Evolutionary conservation across 1,140 invertebrate genomes (phyloP).

Genomic region (Vanessa tameamea): DNA sequence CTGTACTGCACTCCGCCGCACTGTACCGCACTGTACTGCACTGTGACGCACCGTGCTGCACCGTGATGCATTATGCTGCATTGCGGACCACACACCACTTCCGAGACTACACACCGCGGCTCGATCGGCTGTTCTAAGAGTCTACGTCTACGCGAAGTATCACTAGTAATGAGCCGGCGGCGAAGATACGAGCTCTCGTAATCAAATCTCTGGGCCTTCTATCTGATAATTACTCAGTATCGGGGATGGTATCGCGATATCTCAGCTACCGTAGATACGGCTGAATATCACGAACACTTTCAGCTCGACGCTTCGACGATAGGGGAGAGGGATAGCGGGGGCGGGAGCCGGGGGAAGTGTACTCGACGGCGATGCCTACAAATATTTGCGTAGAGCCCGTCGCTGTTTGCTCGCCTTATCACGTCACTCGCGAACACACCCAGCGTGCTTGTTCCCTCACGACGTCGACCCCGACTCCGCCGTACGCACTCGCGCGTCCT

Average conservation of each 20-base stretch:
- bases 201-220: conserved; percentile 73
- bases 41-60: conserved; percentile 2
- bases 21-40: background rate
- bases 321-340: conserved; percentile 16
- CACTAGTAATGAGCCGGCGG: conserved; percentile 51
- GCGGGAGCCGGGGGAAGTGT: conserved; percentile 15
- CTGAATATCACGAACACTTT: background rate
- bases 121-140: conserved; percentile 29
- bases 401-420: conserved; percentile 66
- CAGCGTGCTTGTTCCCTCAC: conserved; percentile 39
- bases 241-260: conserved; percentile 70
- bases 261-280: conserved; percentile 55
- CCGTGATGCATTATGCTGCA: conserved; percentile 7
- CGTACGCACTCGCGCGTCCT: background rate
- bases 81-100: conserved; percentile 3
- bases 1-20: conserved; percentile 3
- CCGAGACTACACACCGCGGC: conserved; percentile 7
- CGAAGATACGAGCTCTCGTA: conserved; percentile 64
- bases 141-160: conserved; percentile 48
- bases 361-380: conserved; percentile 50
- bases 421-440: conserved; percentile 58
- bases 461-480: conserved; percentile 9
- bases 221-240: conserved; percentile 76
- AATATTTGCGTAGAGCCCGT: conserved; percentile 61
- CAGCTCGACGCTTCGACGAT: conserved; percentile 19